Percentiles rank a stretch among this genome's conserved stretches.
These are phyloP conservation scores for Leptinotarsa rubiginosa DNA, from an alignment of 2,888 invertebrate genomes.

Conservation along the genomic window DNA sequence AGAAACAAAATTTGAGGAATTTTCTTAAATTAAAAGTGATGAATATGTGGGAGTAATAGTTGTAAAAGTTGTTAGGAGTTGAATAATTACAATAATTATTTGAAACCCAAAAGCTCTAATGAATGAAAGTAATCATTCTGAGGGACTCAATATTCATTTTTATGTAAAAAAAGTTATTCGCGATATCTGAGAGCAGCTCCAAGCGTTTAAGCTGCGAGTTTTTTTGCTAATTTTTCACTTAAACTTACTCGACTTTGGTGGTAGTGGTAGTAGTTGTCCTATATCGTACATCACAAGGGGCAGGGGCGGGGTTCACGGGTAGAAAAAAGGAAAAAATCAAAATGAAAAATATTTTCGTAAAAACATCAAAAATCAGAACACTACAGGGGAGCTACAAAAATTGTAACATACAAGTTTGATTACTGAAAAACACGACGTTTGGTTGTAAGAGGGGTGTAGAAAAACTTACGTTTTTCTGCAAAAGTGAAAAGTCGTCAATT, in stretches of 20 bases:
- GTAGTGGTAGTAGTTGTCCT: slow-evolving; percentile 62
- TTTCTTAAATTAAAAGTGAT: background rate
- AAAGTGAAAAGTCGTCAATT: slow-evolving; percentile 42
- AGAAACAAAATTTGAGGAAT: background rate
- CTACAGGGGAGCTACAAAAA: slow-evolving; percentile 29
- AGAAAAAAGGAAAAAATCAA: slow-evolving; percentile 58
- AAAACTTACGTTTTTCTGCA: slow-evolving; percentile 59
- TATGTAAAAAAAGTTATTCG: slow-evolving; percentile 44
- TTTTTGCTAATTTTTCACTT: slow-evolving; percentile 34
- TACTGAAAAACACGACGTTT: slow-evolving; percentile 47
- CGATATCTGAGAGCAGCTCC: slow-evolving; percentile 32
- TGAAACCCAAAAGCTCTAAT: background rate
- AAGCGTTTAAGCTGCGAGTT: slow-evolving; percentile 42
- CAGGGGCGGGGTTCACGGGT: slow-evolving; percentile 51
- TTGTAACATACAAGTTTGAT: slow-evolving; percentile 31
- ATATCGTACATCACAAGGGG: slow-evolving; percentile 56
- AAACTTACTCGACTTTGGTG: slow-evolving; percentile 65
- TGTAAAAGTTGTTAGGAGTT: background rate
- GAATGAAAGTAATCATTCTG: no score
- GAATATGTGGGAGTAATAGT: background rate
- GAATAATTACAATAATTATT: background rate
- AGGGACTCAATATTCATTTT: slow-evolving; percentile 14
- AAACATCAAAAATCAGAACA: slow-evolving; percentile 47
- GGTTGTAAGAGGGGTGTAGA: slow-evolving; percentile 43
- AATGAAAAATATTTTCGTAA: slow-evolving; percentile 55